Percentiles rank a stretch among this genome's conserved stretches.
phyloP scores from a whole-genome alignment of 2,888 invertebrate genomes.

The Criorhina ranunculi region DNA sequence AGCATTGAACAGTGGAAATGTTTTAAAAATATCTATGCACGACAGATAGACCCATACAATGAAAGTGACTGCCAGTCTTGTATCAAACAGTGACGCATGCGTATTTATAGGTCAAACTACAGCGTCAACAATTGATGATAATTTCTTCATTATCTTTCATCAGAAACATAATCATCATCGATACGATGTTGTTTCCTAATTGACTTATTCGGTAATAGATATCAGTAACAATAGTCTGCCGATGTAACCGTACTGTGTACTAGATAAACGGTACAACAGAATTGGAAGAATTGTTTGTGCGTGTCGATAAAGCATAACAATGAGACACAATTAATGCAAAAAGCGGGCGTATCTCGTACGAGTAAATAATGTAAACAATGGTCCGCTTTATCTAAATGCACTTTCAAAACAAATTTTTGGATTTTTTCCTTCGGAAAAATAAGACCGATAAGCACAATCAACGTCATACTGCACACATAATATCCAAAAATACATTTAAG shows the following conservation, averaged over 20 bases:
- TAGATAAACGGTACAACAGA: slow-evolving; percentile 20
- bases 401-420: background rate
- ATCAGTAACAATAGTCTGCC: slow-evolving; percentile 13
- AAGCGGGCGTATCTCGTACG: background rate
- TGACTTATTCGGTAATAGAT: slow-evolving; percentile 55
- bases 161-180: slow-evolving; percentile 5
- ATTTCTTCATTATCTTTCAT: slow-evolving; percentile 1
- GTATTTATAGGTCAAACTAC: slow-evolving; percentile 45
- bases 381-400: slow-evolving; percentile 3
- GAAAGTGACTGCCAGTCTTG: too few species aligned
- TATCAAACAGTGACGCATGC: slow-evolving; percentile 29
- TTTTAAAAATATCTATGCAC: too few species aligned
- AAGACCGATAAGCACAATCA: background rate
- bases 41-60: too few species aligned
- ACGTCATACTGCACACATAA: background rate
- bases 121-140: slow-evolving; percentile 34
- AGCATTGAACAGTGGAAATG: too few species aligned
- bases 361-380: background rate
- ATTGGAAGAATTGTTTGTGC: background rate
- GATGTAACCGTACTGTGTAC: too few species aligned
- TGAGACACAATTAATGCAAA: background rate
- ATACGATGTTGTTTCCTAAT: slow-evolving; percentile 19
- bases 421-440: background rate
- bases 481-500: slow-evolving; percentile 12
- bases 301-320: slow-evolving; percentile 10